Evolutionary conservation across 2,797 vertebrate genomes (phyloP).

Genomic region (Geotrypetes seraphini): DNA sequence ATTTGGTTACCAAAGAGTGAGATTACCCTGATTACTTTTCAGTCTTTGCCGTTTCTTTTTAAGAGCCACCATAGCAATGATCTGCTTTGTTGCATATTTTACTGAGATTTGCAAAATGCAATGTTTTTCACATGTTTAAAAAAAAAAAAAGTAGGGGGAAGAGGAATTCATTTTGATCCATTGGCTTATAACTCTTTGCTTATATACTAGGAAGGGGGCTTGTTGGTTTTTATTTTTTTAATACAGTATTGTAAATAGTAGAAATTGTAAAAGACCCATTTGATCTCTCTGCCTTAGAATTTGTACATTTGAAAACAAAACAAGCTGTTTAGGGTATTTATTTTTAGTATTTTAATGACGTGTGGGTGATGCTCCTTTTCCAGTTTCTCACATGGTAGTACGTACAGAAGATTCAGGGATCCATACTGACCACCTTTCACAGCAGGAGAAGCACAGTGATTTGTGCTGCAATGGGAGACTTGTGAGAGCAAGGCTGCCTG

Average conservation of each 20-base stretch:
- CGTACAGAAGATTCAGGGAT: no score
- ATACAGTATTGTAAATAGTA: constrained; percentile 77
- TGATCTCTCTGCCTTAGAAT: constrained; percentile 59
- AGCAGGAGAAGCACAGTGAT: no score
- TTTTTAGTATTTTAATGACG: no score
- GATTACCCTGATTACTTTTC: constrained; percentile 38
- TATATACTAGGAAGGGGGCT: constrained; percentile 35
- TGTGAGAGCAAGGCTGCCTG: no score
- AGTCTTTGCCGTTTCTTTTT: constrained; percentile 46
- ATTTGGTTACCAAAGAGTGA: constrained; percentile 87
- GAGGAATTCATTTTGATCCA: constrained; percentile 34
- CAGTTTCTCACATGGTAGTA: no score
- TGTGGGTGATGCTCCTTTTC: no score
- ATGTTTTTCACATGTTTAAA: constrained; percentile 43
- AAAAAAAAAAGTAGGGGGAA: constrained; percentile 46
- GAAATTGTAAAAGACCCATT: constrained; percentile 64
- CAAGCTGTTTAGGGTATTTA: constrained; percentile 48
- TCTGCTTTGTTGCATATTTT: constrained; percentile 38
- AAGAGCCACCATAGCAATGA: constrained; percentile 24
- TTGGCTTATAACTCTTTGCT: constrained; percentile 31
- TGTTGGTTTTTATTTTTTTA: constrained; percentile 55
- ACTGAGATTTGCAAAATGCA: constrained; percentile 34
- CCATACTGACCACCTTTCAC: no score
- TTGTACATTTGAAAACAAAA: constrained; percentile 59
- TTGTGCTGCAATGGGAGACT: no score